These are phyloP conservation scores for Drosophila pseudoananassae DNA, from an alignment of 1,140 invertebrate genomes.

Conservation along the genomic window DNA sequence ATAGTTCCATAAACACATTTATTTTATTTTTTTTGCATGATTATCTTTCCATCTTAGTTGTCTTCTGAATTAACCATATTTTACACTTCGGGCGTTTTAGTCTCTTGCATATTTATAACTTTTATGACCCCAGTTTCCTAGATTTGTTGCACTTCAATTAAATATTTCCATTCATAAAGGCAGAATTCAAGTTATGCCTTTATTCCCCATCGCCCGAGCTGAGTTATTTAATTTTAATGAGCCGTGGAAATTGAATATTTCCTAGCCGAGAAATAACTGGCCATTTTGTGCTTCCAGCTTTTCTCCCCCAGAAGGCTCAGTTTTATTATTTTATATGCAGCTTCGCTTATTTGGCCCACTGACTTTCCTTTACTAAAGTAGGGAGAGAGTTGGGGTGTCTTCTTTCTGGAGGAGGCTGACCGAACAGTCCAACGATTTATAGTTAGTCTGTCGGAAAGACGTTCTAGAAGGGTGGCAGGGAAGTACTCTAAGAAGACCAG, in stretches of 20 bases:
- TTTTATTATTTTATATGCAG: slow-evolving; percentile 68
- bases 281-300: slow-evolving; percentile 26
- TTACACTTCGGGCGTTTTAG: background rate
- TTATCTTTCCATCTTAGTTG: too few species aligned
- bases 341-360: slow-evolving; percentile 59
- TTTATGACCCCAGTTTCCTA: background rate
- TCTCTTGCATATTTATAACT: slow-evolving; percentile 1
- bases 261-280: slow-evolving; percentile 40
- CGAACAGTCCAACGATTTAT: slow-evolving; percentile 73
- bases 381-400: background rate
- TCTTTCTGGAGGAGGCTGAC: slow-evolving; percentile 20
- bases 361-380: slow-evolving; percentile 48
- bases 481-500: slow-evolving; percentile 45
- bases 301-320: background rate
- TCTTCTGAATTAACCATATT: background rate
- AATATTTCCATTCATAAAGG: background rate
- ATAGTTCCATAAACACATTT: background rate
- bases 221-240: slow-evolving; percentile 81
- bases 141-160: slow-evolving; percentile 21
- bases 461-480: slow-evolving; percentile 47
- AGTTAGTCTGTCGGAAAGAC: background rate
- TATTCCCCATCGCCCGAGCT: slow-evolving; percentile 25
- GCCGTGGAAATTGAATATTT: slow-evolving; percentile 76
- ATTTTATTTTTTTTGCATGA: background rate
- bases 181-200: background rate